Evolutionary conservation across 1,140 invertebrate species (phyloP), one percentile per base, ranked within the genome.

Genomic region (Samia ricini): DNA sequence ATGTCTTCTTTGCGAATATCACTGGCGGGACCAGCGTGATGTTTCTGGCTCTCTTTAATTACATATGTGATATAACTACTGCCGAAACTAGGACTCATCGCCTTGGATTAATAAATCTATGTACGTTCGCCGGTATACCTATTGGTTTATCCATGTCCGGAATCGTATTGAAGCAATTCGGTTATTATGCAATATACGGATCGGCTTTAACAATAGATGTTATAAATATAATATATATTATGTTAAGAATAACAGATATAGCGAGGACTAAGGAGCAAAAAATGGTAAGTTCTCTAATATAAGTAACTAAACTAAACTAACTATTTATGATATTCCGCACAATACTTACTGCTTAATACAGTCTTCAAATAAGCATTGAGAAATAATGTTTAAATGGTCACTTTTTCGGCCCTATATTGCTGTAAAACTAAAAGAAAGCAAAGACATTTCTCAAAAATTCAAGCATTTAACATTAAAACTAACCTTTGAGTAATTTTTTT

Each of bases 191-290:
- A n/a, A 57, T 74, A 7, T 85, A 75, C 54, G 62, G 68, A 2
- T 64, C 79, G 15, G 64, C 74, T 22, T 61, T 69, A 5, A 26
- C 56, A 21, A 19, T 83, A 19, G 72, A 78, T 62, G 2, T 72
- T 0, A 24, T 72, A 0, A 77, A 76, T 24, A 64, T 81, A n/a
- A 5, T 72, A 10, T 85, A 83, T 29, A 66, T 55, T 50, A 62
- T 66, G 22, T 58, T 77, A 8, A 58, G 76, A 4, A 18, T 74
- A 7, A 60, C 36, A 92, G 42, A 93, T 91, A 70, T 93, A 92
- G 72, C 91, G 91, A n/a, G 71, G 93, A 54, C 92, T 93, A 85
- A 91, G 92, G 33, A 83, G 93, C 55, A 84, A 93, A 60, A 93
- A 93, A 70, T 92, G 92, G 23, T 93, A 93, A 18, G 93, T 64